A percentile compares a stretch with the other conserved stretches of the same genome.
phyloP scores from a whole-genome alignment of 1,140 invertebrate genomes.

The Brachionus paranguensis region DNA sequence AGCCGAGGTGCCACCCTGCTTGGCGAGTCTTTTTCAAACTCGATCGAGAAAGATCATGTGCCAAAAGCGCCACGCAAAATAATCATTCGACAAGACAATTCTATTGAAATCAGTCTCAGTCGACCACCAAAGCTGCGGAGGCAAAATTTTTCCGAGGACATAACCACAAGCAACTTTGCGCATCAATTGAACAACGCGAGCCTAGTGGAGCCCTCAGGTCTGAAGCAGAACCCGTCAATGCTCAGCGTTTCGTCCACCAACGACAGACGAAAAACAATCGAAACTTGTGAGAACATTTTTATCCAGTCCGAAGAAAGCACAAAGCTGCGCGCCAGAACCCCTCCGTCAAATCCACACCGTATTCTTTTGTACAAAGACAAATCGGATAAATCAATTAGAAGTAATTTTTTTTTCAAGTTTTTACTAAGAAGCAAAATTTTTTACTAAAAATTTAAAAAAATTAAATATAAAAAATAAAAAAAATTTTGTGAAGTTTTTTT shows the following conservation, averaged over 20 bases:
- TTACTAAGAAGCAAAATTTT: not conserved
- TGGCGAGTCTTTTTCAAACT: constrained; percentile 7
- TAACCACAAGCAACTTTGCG: not conserved
- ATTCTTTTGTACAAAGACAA: constrained; percentile 32
- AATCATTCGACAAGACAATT: constrained; percentile 38
- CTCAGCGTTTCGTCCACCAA: constrained; percentile 28
- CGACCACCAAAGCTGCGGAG: not conserved
- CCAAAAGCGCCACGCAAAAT: constrained; percentile 26
- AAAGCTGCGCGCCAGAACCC: constrained; percentile 35
- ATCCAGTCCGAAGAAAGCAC: constrained; percentile 36
- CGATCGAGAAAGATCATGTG: constrained; percentile 32
- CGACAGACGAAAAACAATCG: constrained; percentile 38
- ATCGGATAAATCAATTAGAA: constrained; percentile 33
- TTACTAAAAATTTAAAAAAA: no score
- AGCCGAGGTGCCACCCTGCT: not conserved
- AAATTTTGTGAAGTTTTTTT: no score
- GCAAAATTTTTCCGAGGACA: constrained; percentile 36
- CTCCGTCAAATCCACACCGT: constrained; percentile 37
- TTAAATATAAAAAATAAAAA: no score
- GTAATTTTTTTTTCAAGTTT: constrained; percentile 8
- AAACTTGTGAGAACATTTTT: constrained; percentile 40
- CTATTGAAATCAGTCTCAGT: constrained; percentile 17
- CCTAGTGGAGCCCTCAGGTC: not conserved
- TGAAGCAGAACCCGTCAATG: not conserved
- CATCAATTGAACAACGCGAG: not conserved